These are phyloP conservation scores for Thaleichthys pacificus DNA, from an alignment of 2,797 vertebrate genomes.

Conservation along the genomic window DNA sequence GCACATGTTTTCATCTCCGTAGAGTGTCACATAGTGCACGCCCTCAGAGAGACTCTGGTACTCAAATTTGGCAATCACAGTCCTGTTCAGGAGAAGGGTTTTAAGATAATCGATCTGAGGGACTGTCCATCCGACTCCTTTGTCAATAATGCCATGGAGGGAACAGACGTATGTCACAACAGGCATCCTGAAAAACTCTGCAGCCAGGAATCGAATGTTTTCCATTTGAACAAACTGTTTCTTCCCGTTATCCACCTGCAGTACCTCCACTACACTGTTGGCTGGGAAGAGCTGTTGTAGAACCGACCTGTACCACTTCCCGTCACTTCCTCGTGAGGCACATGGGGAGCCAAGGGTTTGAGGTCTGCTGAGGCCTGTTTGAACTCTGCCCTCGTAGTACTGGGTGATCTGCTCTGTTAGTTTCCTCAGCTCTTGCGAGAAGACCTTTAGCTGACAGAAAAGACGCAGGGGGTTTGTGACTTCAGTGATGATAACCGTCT, in stretches of 20 bases:
- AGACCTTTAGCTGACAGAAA: constrained; percentile 88
- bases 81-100: constrained; percentile 77
- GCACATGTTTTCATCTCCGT: constrained; percentile 80
- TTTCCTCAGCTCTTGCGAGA: constrained; percentile 82
- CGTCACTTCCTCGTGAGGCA: constrained; percentile 82
- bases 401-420: constrained; percentile 80
- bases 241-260: constrained; percentile 88
- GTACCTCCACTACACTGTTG: constrained; percentile 76
- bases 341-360: constrained; percentile 83
- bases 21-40: constrained; percentile 85
- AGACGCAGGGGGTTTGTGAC: constrained; percentile 82
- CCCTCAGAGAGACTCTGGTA: constrained; percentile 86
- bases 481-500: constrained; percentile 85
- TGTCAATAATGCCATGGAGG: constrained; percentile 82
- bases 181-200: constrained; percentile 87
- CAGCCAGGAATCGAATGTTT: constrained; percentile 75
- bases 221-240: constrained; percentile 80
- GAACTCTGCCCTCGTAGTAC: constrained; percentile 60
- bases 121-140: constrained; percentile 80
- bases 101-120: constrained; percentile 77
- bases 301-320: constrained; percentile 85
- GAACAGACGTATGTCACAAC: constrained; percentile 89
- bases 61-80: constrained; percentile 82
- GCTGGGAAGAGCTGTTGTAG: constrained; percentile 71
- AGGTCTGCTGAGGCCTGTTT: constrained; percentile 52